These are phyloP conservation scores for Brienomyrus brachyistius DNA, from an alignment of 2,113 vertebrate genomes.

Conservation along the genomic window DNA sequence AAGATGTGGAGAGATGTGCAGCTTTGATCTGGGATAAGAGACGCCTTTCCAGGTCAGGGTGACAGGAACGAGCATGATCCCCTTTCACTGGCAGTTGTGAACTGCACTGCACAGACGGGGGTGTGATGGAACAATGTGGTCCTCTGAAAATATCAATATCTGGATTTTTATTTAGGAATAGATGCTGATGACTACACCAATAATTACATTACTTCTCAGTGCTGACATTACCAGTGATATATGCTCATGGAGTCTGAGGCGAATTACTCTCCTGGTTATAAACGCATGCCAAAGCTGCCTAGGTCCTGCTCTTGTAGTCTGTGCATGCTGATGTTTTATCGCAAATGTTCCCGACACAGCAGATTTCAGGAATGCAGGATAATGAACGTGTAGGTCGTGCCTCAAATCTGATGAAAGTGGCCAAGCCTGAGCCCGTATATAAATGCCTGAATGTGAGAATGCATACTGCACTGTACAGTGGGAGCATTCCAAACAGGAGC, in stretches of 20 bases:
- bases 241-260: background rate
- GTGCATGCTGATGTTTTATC: background rate
- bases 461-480: background rate
- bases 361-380: background rate
- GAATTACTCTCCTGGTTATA: background rate
- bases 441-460: background rate
- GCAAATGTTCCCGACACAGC: background rate
- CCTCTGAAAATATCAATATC: background rate
- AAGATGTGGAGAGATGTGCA: background rate
- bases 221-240: background rate
- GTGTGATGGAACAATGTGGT: background rate
- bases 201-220: background rate
- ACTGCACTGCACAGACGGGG: background rate
- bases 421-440: background rate
- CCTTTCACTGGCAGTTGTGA: background rate
- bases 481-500: background rate
- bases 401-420: background rate
- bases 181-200: background rate
- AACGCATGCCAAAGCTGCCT: background rate
- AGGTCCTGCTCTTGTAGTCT: background rate
- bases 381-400: no score
- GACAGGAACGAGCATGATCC: background rate
- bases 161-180: background rate
- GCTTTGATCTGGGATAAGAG: background rate
- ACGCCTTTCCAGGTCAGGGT: background rate